Conservation (phyloP, 1,140 invertebrate species). For the Artemia franciscana region DNA sequence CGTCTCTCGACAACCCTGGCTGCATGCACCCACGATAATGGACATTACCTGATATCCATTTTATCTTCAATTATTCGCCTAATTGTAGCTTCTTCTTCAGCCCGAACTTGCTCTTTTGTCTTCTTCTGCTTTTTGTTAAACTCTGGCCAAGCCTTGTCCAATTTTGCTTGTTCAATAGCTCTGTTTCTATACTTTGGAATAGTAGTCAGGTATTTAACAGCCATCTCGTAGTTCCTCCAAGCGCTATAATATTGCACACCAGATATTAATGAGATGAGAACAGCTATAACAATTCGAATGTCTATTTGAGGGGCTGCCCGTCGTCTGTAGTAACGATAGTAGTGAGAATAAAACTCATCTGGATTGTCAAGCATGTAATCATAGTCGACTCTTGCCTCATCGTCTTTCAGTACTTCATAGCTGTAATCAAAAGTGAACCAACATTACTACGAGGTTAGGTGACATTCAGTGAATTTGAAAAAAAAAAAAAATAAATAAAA, state of each 20-base stretch:
- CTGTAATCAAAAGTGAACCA: no score
- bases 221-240: constrained; percentile 45
- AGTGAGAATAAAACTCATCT: constrained; percentile 64
- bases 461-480: no score
- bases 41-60: constrained; percentile 55
- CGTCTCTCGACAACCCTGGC: no score
- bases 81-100: constrained; percentile 54
- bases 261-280: constrained; percentile 60
- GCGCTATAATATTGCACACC: constrained; percentile 54
- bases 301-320: constrained; percentile 70
- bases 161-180: constrained; percentile 54
- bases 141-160: constrained; percentile 36
- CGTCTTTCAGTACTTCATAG: constrained; percentile 68
- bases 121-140: constrained; percentile 25
- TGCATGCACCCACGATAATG: no score
- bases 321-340: constrained; percentile 67
- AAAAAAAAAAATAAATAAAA: no score
- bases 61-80: constrained; percentile 60
- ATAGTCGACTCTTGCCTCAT: constrained; percentile 63
- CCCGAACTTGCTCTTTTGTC: constrained; percentile 38
- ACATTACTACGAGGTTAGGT: no score
- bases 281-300: constrained; percentile 56
- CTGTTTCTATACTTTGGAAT: constrained; percentile 64
- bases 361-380: constrained; percentile 89
- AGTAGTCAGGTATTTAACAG: constrained; percentile 60